Percentiles rank a stretch among this genome's conserved stretches.
These are phyloP conservation scores for Sylvia atricapilla DNA, from an alignment of 2,113 vertebrate genomes.

Conservation along the genomic window DNA sequence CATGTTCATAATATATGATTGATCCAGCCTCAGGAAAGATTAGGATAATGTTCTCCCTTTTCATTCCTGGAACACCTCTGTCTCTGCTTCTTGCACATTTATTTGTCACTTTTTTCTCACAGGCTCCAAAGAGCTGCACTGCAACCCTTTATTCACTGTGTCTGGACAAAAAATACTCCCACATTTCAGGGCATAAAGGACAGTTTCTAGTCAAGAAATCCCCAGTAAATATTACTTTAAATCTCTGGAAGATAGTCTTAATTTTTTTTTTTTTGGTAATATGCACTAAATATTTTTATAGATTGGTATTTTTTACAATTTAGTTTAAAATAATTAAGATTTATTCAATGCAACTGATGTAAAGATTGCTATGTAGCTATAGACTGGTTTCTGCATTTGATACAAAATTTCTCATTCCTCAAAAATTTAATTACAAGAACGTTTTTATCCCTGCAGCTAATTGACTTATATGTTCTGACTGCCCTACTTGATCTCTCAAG, in stretches of 20 bases:
- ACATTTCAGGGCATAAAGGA: background rate
- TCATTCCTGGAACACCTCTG: background rate
- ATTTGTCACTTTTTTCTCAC: background rate
- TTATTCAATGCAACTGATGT: background rate
- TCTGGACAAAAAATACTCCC: background rate
- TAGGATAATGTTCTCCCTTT: background rate
- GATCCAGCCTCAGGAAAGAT: background rate
- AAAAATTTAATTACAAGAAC: background rate
- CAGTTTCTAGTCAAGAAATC: background rate
- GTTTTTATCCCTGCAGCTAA: background rate
- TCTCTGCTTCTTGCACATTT: background rate
- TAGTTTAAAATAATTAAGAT: background rate
- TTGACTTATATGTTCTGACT: background rate
- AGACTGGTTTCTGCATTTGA: background rate
- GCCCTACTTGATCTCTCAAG: background rate
- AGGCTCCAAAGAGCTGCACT: background rate
- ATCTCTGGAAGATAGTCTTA: background rate
- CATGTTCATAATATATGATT: background rate
- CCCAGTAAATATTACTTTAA: background rate
- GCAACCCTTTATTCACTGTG: background rate
- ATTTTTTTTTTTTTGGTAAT: background rate
- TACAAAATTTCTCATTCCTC: background rate
- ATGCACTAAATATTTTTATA: rapidly evolving
- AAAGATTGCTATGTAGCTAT: background rate
- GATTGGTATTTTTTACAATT: background rate